These are phyloP conservation scores for Schizaphis graminum DNA, from an alignment of 2,888 invertebrate species.

Conservation along the genomic window DNA sequence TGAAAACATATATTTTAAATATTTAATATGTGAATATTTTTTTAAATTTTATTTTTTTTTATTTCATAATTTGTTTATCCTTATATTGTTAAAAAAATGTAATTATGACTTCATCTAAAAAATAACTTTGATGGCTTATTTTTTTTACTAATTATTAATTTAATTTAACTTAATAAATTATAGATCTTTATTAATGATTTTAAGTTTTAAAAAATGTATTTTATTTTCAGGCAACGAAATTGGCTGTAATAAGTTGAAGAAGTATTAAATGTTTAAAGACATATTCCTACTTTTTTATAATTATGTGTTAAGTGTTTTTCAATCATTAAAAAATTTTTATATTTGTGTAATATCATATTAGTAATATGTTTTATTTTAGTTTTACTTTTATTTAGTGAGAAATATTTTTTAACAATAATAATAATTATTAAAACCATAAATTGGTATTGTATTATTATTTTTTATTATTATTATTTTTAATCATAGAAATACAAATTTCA, in stretches of 20 bases:
- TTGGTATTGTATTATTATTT: not conserved
- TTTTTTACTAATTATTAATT: not conserved
- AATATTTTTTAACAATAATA: not conserved
- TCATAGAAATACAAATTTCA: not conserved
- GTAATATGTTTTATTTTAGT: not conserved
- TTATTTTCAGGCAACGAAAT: conserved; percentile 62
- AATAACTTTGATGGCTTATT: not conserved
- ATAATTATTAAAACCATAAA: not conserved
- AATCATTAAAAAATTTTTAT: not conserved
- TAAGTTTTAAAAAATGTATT: not conserved
- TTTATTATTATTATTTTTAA: not conserved
- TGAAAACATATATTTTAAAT: not conserved
- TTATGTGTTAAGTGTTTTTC: not conserved
- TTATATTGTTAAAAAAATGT: not conserved
- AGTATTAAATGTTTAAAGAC: conserved; percentile 5
- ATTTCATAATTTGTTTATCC: not conserved
- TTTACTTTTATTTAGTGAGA: conserved; percentile 31
- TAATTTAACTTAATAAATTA: not conserved
- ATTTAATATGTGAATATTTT: not conserved
- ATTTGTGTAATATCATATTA: not conserved
- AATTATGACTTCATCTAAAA: not conserved
- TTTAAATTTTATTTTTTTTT: not conserved
- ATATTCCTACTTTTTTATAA: not conserved
- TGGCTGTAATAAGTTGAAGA: conserved; percentile 51
- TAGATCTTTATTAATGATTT: not conserved